Evolutionary conservation across 2,113 vertebrate species (phyloP), one percentile per base, ranked within the genome.

Genomic region (Ceratotherium simum): DNA sequence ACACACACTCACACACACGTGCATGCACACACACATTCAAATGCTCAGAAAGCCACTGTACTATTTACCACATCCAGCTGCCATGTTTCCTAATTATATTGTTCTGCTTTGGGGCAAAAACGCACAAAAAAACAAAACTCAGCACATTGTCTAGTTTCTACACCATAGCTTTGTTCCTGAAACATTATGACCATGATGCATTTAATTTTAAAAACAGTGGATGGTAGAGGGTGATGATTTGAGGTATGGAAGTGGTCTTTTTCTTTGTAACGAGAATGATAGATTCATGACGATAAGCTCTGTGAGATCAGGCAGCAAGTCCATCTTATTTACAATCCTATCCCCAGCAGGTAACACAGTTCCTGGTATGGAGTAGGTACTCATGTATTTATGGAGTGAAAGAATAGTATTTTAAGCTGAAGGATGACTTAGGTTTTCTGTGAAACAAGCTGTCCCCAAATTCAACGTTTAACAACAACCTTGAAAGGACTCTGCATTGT

Each of bases 171-270:
- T 81, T 79, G 14, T 91, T 92, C 62, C 31, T 31, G 31, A 94
- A 62, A 88, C 1, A 0, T 86, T 60, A 20, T 58, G 51, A 10
- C 29, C 78, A 16, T 46, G 70, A 83, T 31, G 31, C 56, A 46
- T 33, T 92, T 62, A 36, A 89, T 46, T 95, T 94, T 58, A 51
- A 51, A 80, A 96, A 16, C 48, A 83, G 83, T 83, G 83, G 69
- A 89, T 83, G 33, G 42, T 78, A 23, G 82, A 51, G 23, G 39
- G 36, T n/a, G 81, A 64, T 88, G 29, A 46, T 64, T 51, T 21
- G 27, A 48, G 42, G 21, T 33, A 12, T 81, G 51, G 81, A 87
- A 87, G 27, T 87, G 60, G 73, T 48, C 3, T 21, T 95, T 79
- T 81, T 81, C 51, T 87, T 60, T 82, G 84, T 84, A 27, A 78